phyloP scores from a whole-genome alignment of 2,888 invertebrate genomes.

The Schizotus pectinicornis region DNA sequence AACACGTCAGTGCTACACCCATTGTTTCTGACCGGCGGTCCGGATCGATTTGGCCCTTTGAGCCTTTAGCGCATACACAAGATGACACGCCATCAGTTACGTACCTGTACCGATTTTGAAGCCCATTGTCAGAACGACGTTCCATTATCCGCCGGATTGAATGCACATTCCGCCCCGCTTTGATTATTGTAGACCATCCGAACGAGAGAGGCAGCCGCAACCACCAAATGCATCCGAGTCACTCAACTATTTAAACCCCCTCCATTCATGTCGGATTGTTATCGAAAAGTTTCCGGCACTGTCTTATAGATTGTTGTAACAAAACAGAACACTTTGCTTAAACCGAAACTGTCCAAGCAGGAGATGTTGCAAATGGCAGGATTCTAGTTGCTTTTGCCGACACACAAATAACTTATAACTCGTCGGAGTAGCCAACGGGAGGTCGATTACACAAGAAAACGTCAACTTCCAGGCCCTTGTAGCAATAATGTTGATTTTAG shows the following conservation, averaged over 20 bases:
- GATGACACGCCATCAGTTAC: slow-evolving; percentile 4
- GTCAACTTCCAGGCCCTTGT: too few relatives aligned
- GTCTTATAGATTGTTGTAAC: too few relatives aligned
- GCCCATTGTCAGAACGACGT: background rate
- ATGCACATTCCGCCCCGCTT: background rate
- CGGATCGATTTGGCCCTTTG: slow-evolving; percentile 1
- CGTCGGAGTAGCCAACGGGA: too few relatives aligned
- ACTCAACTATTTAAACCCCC: background rate
- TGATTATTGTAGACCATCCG: slow-evolving; percentile 1
- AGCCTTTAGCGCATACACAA: background rate
- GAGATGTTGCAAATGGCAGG: too few relatives aligned
- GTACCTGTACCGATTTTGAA: slow-evolving; percentile 5
- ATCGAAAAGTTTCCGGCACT: too few relatives aligned
- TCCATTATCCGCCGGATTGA: background rate
- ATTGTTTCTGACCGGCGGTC: background rate
- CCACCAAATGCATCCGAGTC: slow-evolving; percentile 1
- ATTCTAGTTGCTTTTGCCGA: too few relatives aligned
- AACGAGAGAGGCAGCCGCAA: background rate
- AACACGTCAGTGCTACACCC: too few relatives aligned
- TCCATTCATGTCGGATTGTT: background rate
- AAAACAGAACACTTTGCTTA: too few relatives aligned
- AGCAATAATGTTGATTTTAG: too few relatives aligned
- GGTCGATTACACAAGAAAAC: too few relatives aligned
- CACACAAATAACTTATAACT: too few relatives aligned
- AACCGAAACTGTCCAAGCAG: too few relatives aligned